Evolutionary conservation across 2,797 vertebrate species (phyloP), one percentile per base, ranked within the genome.

Genomic region (Petrocephalus schoutedeni): DNA sequence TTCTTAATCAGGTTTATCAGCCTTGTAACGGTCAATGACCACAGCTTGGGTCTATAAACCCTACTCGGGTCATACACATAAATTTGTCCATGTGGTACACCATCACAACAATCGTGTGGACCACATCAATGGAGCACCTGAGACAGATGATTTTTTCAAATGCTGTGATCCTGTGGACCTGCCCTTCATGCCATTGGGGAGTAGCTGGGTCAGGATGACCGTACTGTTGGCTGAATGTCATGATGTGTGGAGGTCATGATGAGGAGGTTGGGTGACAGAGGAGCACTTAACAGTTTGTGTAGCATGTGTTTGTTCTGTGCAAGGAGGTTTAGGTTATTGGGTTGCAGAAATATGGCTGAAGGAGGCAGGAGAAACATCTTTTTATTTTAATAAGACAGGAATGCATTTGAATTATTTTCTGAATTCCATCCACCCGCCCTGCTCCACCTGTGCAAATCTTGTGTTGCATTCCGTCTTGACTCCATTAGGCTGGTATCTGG

Each of bases 161-260:
- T 71, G 64, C 64, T 71, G 64, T 71, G 94, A 89, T 91, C 93
- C 94, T 93, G 94, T 49, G 41, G 7, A 41, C 74, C 74, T 80
- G 41, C 74, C 74, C 16, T n/a, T 49, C 32, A n/a, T 45, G 36
- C 41, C 19, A 80, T 10, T 56, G 5, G 83, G 19, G 45, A 94
- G 90, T 93, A 92, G 93, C 90, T 92, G 92, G 94, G 93, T 93
- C 94, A 92, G 93, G 93, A 91, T 91, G 93, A 94, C 94, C 90
- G 82, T 88, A 89, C 89, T 90, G 90, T 90, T 92, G 93, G 93
- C 92, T 92, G 90, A 92, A 90, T 92, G 91, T 89, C 91, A 90
- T 93, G 92, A 94, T 92, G 92, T 87, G 56, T 90, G 91, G 86
- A 91, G 91, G 91, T 91, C 92, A 90, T 90, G 90, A 91, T 86